Percentiles rank a stretch among this genome's conserved stretches.
These are phyloP conservation scores for Eubasilissa regina DNA, from an alignment of 1,140 invertebrate species.

Conservation along the genomic window DNA sequence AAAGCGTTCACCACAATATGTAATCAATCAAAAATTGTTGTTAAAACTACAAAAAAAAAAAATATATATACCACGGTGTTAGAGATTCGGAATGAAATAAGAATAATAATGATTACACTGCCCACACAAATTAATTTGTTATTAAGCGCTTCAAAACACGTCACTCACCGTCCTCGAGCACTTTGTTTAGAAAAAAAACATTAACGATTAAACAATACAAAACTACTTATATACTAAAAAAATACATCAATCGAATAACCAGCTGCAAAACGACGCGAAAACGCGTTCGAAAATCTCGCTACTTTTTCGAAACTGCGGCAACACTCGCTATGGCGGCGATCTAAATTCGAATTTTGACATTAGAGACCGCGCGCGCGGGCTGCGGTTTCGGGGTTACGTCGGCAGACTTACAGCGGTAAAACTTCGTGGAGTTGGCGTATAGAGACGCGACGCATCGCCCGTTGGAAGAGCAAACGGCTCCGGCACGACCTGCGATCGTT, in stretches of 20 bases:
- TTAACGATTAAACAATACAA: neutral
- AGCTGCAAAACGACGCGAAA: neutral
- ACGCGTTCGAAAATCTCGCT: neutral
- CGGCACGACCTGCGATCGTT: constrained; percentile 9
- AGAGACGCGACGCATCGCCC: constrained; percentile 31
- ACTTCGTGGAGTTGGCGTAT: constrained; percentile 13
- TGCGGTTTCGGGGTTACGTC: neutral
- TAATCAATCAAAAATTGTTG: neutral
- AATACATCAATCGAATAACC: neutral
- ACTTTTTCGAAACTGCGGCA: neutral
- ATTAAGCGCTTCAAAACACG: constrained; percentile 14
- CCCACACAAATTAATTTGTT: constrained; percentile 34
- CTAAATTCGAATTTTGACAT: constrained; percentile 32
- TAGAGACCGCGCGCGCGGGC: neutral
- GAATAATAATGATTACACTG: constrained; percentile 11
- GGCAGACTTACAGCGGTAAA: constrained; percentile 29
- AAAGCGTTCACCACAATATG: constrained; percentile 1
- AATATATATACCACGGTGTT: constrained; percentile 11
- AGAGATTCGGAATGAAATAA: constrained; percentile 14
- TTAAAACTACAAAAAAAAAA: constrained; percentile 10
- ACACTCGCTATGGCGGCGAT: constrained; percentile 20
- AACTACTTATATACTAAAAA: neutral
- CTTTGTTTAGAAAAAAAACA: constrained; percentile 7
- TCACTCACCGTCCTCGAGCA: constrained; percentile 30
- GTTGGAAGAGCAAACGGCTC: neutral